Percentiles rank a stretch among this genome's conserved stretches.
phyloP scores from a whole-genome alignment of 2,113 vertebrate genomes.

The Lepus timidus region DNA sequence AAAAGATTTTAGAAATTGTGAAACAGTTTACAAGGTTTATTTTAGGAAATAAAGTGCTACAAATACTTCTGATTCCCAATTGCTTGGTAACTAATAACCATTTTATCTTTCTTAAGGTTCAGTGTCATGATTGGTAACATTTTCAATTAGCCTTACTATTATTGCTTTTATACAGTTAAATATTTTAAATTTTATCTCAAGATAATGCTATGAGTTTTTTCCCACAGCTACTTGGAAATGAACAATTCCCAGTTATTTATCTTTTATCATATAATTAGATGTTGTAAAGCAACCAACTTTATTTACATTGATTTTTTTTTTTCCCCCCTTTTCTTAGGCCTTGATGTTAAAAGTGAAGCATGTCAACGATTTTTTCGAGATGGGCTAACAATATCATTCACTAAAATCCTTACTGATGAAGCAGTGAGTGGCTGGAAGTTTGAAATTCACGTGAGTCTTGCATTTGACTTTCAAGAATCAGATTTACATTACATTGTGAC shows the following conservation, averaged over 20 bases:
- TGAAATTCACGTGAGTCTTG: slow-evolving; percentile 98
- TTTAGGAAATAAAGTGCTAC: slow-evolving; percentile 50
- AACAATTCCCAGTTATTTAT: slow-evolving; percentile 36
- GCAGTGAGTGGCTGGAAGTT: slow-evolving; percentile 99
- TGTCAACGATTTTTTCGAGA: slow-evolving; percentile 99
- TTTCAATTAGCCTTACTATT: slow-evolving; percentile 1
- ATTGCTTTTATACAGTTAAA: neutral
- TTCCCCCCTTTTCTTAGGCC: slow-evolving; percentile 89
- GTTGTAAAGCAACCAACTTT: slow-evolving; percentile 1
- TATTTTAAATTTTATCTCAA: neutral
- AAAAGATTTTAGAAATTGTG: slow-evolving; percentile 46
- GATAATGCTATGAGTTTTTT: neutral
- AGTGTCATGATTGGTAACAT: slow-evolving; percentile 18
- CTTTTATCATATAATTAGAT: slow-evolving; percentile 28
- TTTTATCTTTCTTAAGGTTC: slow-evolving; percentile 17
- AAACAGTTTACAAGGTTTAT: neutral
- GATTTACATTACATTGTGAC: slow-evolving; percentile 7
- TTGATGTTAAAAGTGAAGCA: slow-evolving; percentile 99
- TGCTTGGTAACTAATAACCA: neutral
- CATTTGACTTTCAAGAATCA: slow-evolving; percentile 42
- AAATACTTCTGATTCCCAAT: slow-evolving; percentile 7
- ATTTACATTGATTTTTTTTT: slow-evolving; percentile 57
- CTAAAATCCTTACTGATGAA: slow-evolving; percentile 99
- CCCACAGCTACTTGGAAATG: neutral
- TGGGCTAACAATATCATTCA: slow-evolving; percentile 99